Percentiles rank a stretch among this genome's conserved stretches.
These are phyloP conservation scores for Eleutherodactylus coqui DNA, from an alignment of 2,797 vertebrate genomes.

Conservation along the genomic window DNA sequence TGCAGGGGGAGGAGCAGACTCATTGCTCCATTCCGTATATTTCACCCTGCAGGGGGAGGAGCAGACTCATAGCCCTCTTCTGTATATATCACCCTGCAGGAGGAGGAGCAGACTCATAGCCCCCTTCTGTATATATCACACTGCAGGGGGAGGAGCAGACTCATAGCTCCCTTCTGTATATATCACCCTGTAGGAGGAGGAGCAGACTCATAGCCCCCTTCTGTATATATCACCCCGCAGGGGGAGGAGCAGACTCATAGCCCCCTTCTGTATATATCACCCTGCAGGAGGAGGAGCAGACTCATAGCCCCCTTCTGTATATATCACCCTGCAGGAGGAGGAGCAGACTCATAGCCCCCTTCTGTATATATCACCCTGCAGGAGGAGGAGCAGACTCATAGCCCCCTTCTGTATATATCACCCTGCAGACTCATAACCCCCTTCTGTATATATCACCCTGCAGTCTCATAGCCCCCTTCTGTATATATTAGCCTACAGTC, in stretches of 20 bases:
- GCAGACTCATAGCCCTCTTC: constrained; percentile 13
- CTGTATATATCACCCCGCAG: constrained; percentile 31
- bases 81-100: constrained; percentile 28
- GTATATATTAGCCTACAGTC: constrained; percentile 22
- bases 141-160: constrained; percentile 7
- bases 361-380: constrained; percentile 24
- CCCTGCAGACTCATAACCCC: constrained; percentile 9
- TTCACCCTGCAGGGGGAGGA: constrained; percentile 18
- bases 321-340: constrained; percentile 24
- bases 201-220: constrained; percentile 11
- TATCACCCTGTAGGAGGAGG: constrained; percentile 27
- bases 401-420: constrained; percentile 17
- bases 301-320: constrained; percentile 27
- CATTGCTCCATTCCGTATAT: constrained; percentile 10
- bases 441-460: constrained; percentile 30
- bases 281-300: constrained; percentile 17
- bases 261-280: constrained; percentile 5
- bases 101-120: constrained; percentile 15
- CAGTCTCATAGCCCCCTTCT: constrained; percentile 4
- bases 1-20: constrained; percentile 6
- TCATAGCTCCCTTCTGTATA: constrained; percentile 19
- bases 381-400: constrained; percentile 21
- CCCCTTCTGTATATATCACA: neutral
- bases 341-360: constrained; percentile 13
- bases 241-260: constrained; percentile 4